Evolutionary conservation across 2,113 vertebrate species (phyloP).

Genomic region (Tragelaphus scriptus): DNA sequence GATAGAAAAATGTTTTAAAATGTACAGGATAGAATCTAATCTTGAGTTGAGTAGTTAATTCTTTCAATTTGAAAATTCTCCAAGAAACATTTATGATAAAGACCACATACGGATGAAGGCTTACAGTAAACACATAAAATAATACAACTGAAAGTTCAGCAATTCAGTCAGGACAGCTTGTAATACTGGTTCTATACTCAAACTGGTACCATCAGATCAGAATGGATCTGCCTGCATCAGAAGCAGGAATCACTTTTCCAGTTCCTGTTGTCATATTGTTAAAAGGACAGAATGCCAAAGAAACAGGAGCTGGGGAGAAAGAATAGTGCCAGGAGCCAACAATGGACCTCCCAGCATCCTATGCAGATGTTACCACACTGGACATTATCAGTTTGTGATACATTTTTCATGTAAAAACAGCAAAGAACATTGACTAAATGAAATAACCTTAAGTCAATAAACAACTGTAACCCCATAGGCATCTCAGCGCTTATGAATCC

Average conservation of each 20-base stretch:
- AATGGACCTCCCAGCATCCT: background rate
- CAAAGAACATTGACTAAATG: background rate
- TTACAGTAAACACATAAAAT: slow-evolving; percentile 35
- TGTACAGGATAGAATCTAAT: background rate
- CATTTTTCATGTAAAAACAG: background rate
- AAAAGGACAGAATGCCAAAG: slow-evolving; percentile 64
- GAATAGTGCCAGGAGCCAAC: slow-evolving; percentile 53
- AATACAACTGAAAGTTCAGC: slow-evolving; percentile 55
- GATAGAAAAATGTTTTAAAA: background rate
- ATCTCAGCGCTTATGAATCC: background rate
- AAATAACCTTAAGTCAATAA: background rate
- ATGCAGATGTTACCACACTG: background rate
- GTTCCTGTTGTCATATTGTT: slow-evolving; percentile 65
- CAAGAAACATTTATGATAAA: slow-evolving; percentile 61
- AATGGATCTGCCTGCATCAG: slow-evolving; percentile 1
- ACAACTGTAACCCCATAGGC: background rate
- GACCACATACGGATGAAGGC: background rate
- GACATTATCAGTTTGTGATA: background rate
- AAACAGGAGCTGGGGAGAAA: slow-evolving; percentile 67
- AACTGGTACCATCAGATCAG: background rate
- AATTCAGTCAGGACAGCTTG: slow-evolving; percentile 50
- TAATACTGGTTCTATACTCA: slow-evolving; percentile 44
- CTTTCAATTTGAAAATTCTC: slow-evolving; percentile 36
- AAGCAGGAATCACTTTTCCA: slow-evolving; percentile 63
- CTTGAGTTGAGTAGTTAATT: background rate